Conservation (phyloP, 2,113 vertebrate species). For the Nothoprocta pentlandii region DNA sequence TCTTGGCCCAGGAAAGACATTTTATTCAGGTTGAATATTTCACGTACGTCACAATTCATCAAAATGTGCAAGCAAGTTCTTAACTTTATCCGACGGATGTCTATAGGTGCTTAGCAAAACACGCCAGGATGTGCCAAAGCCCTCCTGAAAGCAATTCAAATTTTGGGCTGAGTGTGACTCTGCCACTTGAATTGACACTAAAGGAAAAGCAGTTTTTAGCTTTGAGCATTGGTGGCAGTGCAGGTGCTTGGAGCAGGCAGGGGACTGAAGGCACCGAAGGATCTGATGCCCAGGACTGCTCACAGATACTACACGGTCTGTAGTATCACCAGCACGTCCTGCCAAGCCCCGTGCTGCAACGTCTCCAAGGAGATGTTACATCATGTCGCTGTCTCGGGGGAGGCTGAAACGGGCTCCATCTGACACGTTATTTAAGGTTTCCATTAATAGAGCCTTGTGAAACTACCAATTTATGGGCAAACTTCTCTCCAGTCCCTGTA, state of each 20-base stretch:
- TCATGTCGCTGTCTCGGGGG: background rate
- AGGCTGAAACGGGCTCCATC: conserved; percentile 46
- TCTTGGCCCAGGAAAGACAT: background rate
- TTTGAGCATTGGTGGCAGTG: fast-evolving
- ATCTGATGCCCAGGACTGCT: background rate
- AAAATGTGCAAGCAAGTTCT: background rate
- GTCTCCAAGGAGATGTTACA: conserved; percentile 73
- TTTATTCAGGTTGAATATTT: background rate
- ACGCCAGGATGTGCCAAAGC: background rate
- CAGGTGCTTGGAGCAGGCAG: background rate
- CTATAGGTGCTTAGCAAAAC: background rate
- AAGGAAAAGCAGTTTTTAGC: background rate
- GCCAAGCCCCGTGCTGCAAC: background rate
- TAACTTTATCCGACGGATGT: background rate
- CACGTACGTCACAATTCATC: background rate
- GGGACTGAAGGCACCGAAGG: background rate
- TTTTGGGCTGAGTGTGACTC: background rate
- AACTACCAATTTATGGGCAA: background rate
- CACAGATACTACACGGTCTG: background rate
- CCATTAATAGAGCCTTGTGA: background rate
- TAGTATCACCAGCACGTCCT: background rate
- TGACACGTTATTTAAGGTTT: conserved; percentile 36
- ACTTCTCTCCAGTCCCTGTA: background rate
- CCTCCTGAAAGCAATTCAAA: background rate
- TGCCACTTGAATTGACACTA: background rate